Percentiles rank a stretch among this genome's conserved stretches.
These are phyloP conservation scores for Drosophila paracracens DNA, from an alignment of 2,888 invertebrate species.

Conservation along the genomic window DNA sequence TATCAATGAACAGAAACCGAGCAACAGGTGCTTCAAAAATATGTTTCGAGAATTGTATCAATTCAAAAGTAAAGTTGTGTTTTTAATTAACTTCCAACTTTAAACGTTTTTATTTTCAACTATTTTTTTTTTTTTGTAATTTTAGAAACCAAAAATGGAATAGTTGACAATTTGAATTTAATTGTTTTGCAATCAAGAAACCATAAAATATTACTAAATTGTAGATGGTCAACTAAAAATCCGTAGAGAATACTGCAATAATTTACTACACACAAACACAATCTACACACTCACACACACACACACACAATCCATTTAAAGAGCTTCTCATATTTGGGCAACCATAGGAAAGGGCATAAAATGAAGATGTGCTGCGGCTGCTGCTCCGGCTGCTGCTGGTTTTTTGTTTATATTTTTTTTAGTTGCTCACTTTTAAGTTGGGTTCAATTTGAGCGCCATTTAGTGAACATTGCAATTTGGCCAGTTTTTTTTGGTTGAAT, in stretches of 20 bases:
- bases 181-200: conserved; percentile 2
- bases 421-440: conserved; percentile 32
- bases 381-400: conserved; percentile 26
- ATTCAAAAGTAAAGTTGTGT: background rate
- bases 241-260: background rate
- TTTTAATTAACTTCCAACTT: background rate
- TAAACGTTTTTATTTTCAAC: background rate
- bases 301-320: background rate
- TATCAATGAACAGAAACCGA: background rate
- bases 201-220: background rate
- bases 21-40: background rate
- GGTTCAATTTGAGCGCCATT: conserved; percentile 73
- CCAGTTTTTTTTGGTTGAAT: conserved; percentile 57
- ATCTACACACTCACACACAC: background rate
- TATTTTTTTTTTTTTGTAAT: background rate
- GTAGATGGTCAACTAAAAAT: background rate
- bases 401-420: background rate
- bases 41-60: background rate
- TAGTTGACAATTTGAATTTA: background rate
- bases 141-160: background rate
- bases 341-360: conserved; percentile 42
- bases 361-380: conserved; percentile 61
- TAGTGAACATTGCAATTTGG: conserved; percentile 41
- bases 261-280: no score
- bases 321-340: conserved; percentile 6